Conservation (phyloP, 1,140 invertebrate species). For the Matsumurasca onukii region DNA sequence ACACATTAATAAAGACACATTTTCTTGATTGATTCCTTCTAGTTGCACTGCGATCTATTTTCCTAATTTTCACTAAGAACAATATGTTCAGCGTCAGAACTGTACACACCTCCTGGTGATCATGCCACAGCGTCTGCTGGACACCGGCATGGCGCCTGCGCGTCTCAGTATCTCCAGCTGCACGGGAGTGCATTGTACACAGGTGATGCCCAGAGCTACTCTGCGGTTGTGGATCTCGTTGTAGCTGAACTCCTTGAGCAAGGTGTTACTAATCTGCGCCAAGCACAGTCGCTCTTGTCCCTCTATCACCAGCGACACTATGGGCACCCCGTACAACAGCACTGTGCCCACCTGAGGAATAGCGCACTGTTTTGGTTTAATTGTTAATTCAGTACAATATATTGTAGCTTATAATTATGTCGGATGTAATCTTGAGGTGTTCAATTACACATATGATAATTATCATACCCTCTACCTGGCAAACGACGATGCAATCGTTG, state of each 20-base stretch:
- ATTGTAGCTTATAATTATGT: too few relatives aligned
- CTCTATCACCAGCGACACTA: conserved; percentile 93
- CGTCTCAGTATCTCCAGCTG: conserved; percentile 91
- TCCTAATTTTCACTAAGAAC: not conserved
- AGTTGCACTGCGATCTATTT: too few relatives aligned
- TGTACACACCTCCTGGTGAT: conserved; percentile 31
- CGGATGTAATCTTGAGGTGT: too few relatives aligned
- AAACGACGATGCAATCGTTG: too few relatives aligned
- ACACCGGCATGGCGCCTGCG: conserved; percentile 96
- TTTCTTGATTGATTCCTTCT: too few relatives aligned
- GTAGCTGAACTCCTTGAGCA: conserved; percentile 94
- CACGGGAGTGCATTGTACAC: conserved; percentile 95
- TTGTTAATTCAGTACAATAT: too few relatives aligned
- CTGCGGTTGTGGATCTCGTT: conserved; percentile 96
- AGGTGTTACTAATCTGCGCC: conserved; percentile 95
- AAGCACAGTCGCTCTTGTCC: conserved; percentile 88
- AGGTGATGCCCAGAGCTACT: conserved; percentile 94
- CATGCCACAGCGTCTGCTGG: conserved; percentile 82
- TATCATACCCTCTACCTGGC: too few relatives aligned
- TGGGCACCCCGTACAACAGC: conserved; percentile 87
- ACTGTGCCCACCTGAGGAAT: conserved; percentile 78
- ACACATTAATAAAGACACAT: too few relatives aligned
- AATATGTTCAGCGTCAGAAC: not conserved
- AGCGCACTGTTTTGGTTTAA: too few relatives aligned
- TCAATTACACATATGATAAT: too few relatives aligned